Base-by-base conservation (phyloP, 2,888 invertebrate species). In the Crossocerus cetratus region DNA sequence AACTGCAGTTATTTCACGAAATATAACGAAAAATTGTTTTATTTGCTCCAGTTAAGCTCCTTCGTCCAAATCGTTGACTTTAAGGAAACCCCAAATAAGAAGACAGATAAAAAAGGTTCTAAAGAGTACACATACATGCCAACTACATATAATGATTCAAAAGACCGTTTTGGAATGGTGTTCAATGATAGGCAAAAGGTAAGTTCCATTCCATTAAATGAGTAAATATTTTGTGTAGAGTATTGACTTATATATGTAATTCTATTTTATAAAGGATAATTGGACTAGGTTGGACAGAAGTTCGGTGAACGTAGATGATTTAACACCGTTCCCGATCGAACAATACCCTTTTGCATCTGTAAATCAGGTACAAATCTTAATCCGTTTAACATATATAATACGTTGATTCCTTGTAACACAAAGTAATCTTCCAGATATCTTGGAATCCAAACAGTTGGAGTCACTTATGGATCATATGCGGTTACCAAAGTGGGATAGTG, bases 401-500 rank as follows among this genome's bases (percentile, higher is more conserved):
- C 5, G 1, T 3, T 22, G 14, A 44, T 13, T 66, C 43, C 13
- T 13, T 18, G 1, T 5, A 13, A 49, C 32, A 42, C 32, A 42
- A 57, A 60, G 16, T 5, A 43, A 44, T 22, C 56, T 60, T 58
- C n/a, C 54, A 82, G 82, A 54, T 82, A 53, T 55, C 89, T 1
- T 92, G 91, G 91, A 92, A 91, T 83, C 91, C 91, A n/a, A 92
- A 92, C 77, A 69, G 86, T 5, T 88, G 89, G 81, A 90, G 91
- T 74, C 90, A 90, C 76, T 80, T 90, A 16, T 91, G 91, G 90
- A 72, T 92, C 1, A 89, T 90, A 22, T 84, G 84, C 5, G 91
- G 91, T 13, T 91, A 91, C 59, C 91, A 91, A 74, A 90, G 90
- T 72, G 92, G 92, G 5, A 80, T 92, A 18, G 86, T 91, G 20